A percentile compares a stretch with the other conserved stretches of the same genome.
Conservation (phyloP, 2,113 vertebrate species). For the Corythornis madagascariensis region DNA sequence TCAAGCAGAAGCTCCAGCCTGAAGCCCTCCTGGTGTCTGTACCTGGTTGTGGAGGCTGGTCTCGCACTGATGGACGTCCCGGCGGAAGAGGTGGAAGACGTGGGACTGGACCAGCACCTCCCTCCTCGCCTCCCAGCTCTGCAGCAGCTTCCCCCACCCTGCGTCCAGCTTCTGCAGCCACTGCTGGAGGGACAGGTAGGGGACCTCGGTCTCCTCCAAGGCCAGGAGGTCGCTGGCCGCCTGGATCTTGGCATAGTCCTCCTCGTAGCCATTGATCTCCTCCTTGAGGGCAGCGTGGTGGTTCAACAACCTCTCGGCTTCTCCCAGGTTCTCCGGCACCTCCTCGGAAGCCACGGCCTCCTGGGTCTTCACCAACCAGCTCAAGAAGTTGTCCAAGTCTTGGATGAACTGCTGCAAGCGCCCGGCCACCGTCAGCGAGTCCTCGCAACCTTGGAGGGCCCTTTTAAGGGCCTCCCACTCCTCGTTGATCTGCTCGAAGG, state of each 20-base stretch:
- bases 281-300: slow-evolving; percentile 90
- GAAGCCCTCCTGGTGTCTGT: too few relatives aligned
- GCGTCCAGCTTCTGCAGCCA: slow-evolving; percentile 94
- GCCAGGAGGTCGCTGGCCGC: slow-evolving; percentile 88
- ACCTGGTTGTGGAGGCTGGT: slow-evolving; percentile 90
- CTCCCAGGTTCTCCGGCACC: slow-evolving; percentile 80
- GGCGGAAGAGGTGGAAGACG: slow-evolving; percentile 90
- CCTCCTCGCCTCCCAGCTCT: slow-evolving; percentile 89
- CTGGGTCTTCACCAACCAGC: slow-evolving; percentile 92
- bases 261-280: slow-evolving; percentile 90
- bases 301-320: slow-evolving; percentile 86
- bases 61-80: slow-evolving; percentile 87
- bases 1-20: too few relatives aligned
- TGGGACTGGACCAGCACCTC: slow-evolving; percentile 90
- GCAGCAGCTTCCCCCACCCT: slow-evolving; percentile 91
- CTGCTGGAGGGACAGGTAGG: slow-evolving; percentile 86
- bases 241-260: slow-evolving; percentile 90
- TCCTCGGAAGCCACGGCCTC: slow-evolving; percentile 80
- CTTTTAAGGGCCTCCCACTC: slow-evolving; percentile 91
- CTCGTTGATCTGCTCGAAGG: slow-evolving; percentile 85
- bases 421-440: slow-evolving; percentile 85
- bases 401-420: slow-evolving; percentile 89
- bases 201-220: slow-evolving; percentile 86
- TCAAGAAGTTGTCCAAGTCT: slow-evolving; percentile 90
- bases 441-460: slow-evolving; percentile 87